phyloP scores from a whole-genome alignment of 2,113 vertebrate genomes.

The Nymphicus hollandicus region DNA sequence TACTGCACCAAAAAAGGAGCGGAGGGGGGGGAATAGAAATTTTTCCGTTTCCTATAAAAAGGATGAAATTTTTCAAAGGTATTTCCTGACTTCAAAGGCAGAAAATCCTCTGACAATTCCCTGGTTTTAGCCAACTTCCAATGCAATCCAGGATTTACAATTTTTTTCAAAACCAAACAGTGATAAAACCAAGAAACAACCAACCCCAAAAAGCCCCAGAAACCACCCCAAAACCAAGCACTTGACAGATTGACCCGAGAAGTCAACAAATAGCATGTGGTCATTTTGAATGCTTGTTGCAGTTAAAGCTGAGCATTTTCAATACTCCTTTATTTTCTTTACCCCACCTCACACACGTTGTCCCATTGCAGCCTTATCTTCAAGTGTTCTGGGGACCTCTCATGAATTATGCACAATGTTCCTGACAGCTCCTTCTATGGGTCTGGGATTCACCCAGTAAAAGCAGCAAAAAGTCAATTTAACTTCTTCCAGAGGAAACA shows the following conservation, averaged over 20 bases:
- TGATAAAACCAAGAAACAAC: neutral
- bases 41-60: neutral
- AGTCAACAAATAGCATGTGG: neutral
- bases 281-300: neutral
- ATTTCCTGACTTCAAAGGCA: neutral
- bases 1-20: neutral
- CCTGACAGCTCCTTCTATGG: neutral
- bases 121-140: neutral
- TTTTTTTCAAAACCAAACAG: neutral
- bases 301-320: neutral
- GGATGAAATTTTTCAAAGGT: neutral
- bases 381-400: neutral
- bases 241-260: neutral
- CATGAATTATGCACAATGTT: neutral
- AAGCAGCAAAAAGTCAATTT: neutral
- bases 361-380: neutral
- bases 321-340: neutral
- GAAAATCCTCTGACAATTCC: neutral
- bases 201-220: neutral
- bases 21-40: neutral
- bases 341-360: neutral
- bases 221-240: neutral
- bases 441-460: neutral
- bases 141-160: neutral
- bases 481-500: neutral